phyloP scores from a whole-genome alignment of 2,888 invertebrate species.

The Octodonta nipae region DNA sequence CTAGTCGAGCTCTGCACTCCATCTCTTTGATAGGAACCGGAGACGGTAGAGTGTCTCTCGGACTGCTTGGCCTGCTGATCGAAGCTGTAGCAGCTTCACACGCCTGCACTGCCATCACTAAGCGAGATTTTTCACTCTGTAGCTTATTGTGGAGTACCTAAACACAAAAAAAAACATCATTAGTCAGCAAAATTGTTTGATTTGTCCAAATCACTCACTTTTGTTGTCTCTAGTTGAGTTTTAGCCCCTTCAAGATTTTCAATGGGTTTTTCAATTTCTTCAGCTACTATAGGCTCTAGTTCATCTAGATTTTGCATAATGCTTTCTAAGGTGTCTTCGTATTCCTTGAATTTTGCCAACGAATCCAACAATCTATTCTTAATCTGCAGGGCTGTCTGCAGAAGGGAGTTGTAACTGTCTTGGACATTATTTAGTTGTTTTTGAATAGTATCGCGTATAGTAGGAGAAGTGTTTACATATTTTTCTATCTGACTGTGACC shows the following conservation, averaged over 20 bases:
- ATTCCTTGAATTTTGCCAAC: slow-evolving; percentile 81
- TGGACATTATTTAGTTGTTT: slow-evolving; percentile 80
- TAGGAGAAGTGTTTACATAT: slow-evolving; percentile 58
- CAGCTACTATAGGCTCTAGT: slow-evolving; percentile 62
- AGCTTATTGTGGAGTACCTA: slow-evolving; percentile 67
- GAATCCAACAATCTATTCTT: slow-evolving; percentile 78
- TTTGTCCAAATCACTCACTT: slow-evolving; percentile 39
- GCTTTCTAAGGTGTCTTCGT: slow-evolving; percentile 77
- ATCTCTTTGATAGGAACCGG: slow-evolving; percentile 76
- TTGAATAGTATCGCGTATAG: slow-evolving; percentile 64
- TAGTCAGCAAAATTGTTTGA: neutral
- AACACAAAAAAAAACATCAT: slow-evolving; percentile 12
- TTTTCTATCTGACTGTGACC: slow-evolving; percentile 73
- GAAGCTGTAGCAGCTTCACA: slow-evolving; percentile 88
- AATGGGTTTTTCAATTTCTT: slow-evolving; percentile 60
- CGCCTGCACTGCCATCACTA: slow-evolving; percentile 78
- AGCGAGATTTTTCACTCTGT: slow-evolving; percentile 74
- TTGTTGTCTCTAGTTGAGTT: slow-evolving; percentile 58
- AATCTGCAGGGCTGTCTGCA: slow-evolving; percentile 82
- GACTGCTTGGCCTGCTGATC: slow-evolving; percentile 79
- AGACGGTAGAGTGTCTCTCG: slow-evolving; percentile 71
- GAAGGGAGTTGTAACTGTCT: slow-evolving; percentile 80
- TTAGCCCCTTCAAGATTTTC: slow-evolving; percentile 62
- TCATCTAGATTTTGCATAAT: slow-evolving; percentile 69
- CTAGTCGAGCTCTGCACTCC: slow-evolving; percentile 68